Conservation (phyloP, 2,113 vertebrate genomes). For the Bufo gargarizans region DNA sequence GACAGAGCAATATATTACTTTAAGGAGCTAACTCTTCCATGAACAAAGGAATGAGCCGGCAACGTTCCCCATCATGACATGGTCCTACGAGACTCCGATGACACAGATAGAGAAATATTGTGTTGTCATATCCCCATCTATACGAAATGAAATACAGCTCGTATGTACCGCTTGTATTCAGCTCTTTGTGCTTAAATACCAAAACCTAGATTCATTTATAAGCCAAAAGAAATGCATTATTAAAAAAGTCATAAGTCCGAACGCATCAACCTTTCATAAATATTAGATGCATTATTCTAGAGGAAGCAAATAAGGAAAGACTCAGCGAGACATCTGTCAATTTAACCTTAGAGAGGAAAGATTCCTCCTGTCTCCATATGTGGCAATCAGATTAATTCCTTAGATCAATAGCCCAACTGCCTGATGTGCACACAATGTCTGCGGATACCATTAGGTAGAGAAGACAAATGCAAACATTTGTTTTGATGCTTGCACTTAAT, state of each 20-base stretch:
- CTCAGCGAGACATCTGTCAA: conserved; percentile 18
- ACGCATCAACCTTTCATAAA: conserved; percentile 6
- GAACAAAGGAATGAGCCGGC: neutral
- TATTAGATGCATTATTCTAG: conserved; percentile 14
- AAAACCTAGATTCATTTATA: neutral
- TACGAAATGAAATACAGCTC: neutral
- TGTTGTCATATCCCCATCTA: neutral
- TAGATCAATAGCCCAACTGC: neutral
- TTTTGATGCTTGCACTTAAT: neutral
- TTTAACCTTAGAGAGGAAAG: neutral
- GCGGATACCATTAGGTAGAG: neutral
- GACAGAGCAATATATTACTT: neutral
- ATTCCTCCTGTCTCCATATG: conserved; percentile 10
- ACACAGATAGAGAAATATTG: neutral
- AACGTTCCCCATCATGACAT: neutral
- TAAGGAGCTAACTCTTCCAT: neutral
- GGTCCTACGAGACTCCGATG: neutral
- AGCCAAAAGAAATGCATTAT: conserved; percentile 21
- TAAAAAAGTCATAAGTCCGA: conserved; percentile 17
- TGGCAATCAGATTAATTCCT: conserved; percentile 1
- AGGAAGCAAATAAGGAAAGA: neutral
- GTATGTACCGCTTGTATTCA: neutral
- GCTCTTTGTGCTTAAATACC: neutral
- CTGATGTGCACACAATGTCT: conserved; percentile 7
- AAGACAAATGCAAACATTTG: neutral